Evolutionary conservation across 2,888 invertebrate species (phyloP).

Genomic region (Dicyrtomina minuta): DNA sequence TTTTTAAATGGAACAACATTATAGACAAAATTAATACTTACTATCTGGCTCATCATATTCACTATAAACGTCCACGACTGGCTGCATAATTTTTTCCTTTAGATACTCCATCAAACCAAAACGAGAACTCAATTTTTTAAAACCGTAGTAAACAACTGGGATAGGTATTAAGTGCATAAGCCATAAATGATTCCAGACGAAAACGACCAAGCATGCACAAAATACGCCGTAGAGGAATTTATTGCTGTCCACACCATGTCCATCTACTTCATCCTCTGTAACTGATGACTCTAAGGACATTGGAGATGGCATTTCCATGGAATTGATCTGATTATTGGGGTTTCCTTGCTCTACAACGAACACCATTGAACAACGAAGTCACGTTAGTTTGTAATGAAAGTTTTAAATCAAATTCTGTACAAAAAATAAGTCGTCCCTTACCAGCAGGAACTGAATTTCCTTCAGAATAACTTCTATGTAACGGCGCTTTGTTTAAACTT

Average conservation of each 20-base stretch:
- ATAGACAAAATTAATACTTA: conserved; percentile 1
- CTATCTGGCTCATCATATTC: conserved; percentile 9
- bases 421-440: too few species aligned
- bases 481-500: not conserved
- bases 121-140: conserved; percentile 58
- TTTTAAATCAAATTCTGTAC: too few species aligned
- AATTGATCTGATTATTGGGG: too few species aligned
- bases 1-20: too few species aligned
- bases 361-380: not conserved
- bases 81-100: conserved; percentile 29
- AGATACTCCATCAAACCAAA: conserved; percentile 41
- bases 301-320: conserved; percentile 28
- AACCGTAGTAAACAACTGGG: conserved; percentile 71
- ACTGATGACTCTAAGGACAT: not conserved
- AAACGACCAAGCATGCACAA: conserved; percentile 75
- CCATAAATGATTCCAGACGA: conserved; percentile 85
- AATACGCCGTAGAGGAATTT: conserved; percentile 74
- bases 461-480: conserved; percentile 30
- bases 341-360: not conserved
- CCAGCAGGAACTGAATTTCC: not conserved
- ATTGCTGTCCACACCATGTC: conserved; percentile 63
- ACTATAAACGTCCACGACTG: conserved; percentile 38
- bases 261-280: conserved; percentile 56
- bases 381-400: not conserved
- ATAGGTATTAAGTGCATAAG: conserved; percentile 73